Base-by-base conservation (phyloP, 2,888 invertebrate species). In the Oxyteleia sp. region DNA sequence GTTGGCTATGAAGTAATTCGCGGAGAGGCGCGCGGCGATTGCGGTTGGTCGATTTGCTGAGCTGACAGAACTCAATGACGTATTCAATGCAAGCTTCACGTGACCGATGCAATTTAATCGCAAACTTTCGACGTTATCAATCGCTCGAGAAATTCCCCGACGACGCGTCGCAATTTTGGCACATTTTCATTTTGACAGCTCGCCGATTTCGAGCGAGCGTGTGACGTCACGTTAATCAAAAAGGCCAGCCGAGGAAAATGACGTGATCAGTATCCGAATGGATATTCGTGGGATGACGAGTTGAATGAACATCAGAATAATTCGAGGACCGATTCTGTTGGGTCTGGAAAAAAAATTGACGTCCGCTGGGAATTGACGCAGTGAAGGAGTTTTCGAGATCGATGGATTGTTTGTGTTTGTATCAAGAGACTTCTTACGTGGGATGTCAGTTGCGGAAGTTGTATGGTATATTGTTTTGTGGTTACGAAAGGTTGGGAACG, bases 1-100 rank as follows among this genome's bases (percentile, higher is more conserved):
- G n/a, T n/a, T n/a, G n/a, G n/a, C n/a, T n/a, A n/a, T n/a, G n/a
- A n/a, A n/a, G n/a, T n/a, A n/a, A n/a, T n/a, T n/a, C n/a, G n/a
- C n/a, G n/a, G n/a, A n/a, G n/a, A n/a, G n/a, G n/a, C n/a, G n/a
- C n/a, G n/a, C n/a, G n/a, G n/a, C 23, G 78, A 61, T 68, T 53
- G 61, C 61, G n/a, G 68, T 63, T 63, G 59, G 69, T 63, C 45
- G 68, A 53, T 68, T 57, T 41, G 69, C 61, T 20, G 63, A 69
- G 69, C 57, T 38, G 78, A 64, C 64, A 49, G 79, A 55, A 71
- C 47, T 16, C 57, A 38, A 74, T 81, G 80, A 81, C 72, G 68
- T 59, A 55, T 26, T 26, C 49, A 29, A 57, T 49, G 47, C 38
- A 29, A 66, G 20, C 76, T 68, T 68, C 66, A 64, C 55, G 57